Percentiles rank a stretch among this genome's conserved stretches.
These are phyloP conservation scores for Ornithoptera priamus DNA, from an alignment of 2,888 invertebrate species.

Conservation along the genomic window DNA sequence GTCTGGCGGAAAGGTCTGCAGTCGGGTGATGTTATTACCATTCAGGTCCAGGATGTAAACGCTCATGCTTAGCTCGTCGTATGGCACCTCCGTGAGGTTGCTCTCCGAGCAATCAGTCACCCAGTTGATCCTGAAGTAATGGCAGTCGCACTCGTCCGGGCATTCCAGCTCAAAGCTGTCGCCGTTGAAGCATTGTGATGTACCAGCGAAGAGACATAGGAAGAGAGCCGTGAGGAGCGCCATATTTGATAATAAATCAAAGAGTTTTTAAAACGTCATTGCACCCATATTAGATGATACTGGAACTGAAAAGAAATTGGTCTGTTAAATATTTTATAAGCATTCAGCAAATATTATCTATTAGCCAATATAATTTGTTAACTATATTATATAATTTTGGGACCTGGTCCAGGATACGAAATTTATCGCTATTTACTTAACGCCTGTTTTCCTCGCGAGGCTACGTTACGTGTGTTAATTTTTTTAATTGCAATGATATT, in stretches of 20 bases:
- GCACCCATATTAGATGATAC: constrained; percentile 41
- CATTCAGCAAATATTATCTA: no score
- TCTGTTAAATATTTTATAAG: background rate
- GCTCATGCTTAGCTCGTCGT: constrained; percentile 84
- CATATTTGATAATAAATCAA: constrained; percentile 45
- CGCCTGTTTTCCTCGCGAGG: no score
- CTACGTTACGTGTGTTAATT: no score
- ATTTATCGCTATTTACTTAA: no score
- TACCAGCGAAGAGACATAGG: constrained; percentile 49
- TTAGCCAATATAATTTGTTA: no score
- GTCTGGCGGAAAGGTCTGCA: constrained; percentile 82
- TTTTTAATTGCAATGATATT: no score
- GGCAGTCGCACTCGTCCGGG: constrained; percentile 87
- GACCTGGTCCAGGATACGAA: no score
- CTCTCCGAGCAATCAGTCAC: constrained; percentile 88
- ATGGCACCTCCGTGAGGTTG: constrained; percentile 84
- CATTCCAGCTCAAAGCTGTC: constrained; percentile 84
- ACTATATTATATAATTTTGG: no score
- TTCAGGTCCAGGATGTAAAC: constrained; percentile 86
- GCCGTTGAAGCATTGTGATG: constrained; percentile 74
- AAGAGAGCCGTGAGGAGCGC: constrained; percentile 48
- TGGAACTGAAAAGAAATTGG: constrained; percentile 17
- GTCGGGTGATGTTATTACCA: constrained; percentile 82
- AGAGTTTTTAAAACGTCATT: constrained; percentile 33
- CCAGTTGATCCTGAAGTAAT: constrained; percentile 88